Base-by-base conservation (phyloP, 2,797 vertebrate genomes). In the Tachyglossus aculeatus region DNA sequence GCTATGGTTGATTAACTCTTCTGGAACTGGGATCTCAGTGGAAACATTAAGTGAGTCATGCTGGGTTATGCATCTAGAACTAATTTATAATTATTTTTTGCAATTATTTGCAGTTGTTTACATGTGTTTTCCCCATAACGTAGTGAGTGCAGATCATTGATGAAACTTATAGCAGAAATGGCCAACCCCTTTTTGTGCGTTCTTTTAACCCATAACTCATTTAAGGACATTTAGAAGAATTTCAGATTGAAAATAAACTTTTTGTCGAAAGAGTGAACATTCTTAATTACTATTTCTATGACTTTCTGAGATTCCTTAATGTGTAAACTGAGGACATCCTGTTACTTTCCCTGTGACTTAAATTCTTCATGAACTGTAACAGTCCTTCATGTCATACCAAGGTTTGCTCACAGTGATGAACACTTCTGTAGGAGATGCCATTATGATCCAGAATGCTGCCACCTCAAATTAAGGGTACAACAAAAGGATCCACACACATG, bases 1-100 rank as follows among this genome's bases (percentile, higher is more conserved):
- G 88, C 86, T 89, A 88, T 89, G 90, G 90, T 91, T 93, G 91
- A 93, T 93, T 93, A 92, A 92, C 91, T 93, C 91, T 91, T 93
- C 91, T 90, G 88, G 87, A 90, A 88, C 91, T 90, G 86, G 86
- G 88, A 89, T 88, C 86, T 77, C 38, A 15, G 82, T 82, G 85
- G 82, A 85, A 88, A 82, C 78, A 56, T 88, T 86, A 89, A 86
- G 87, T 72, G 86, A 90, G 88, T 91, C 40, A 54, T 34, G 8
- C 63, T 55, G 77, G 83, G 86, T 91, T 90, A 80, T 83, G 80
- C 78, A 74, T 71, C 86, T 90, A 91, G 86, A 92, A 90, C 89
- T 92, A 93, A 93, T 93, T 88, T 88, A 86, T 85, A 90, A 91
- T 92, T 90, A 81, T 89, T 91, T 89, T 84, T 80, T 87, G 77